A percentile compares a stretch with the other conserved stretches of the same genome.
Conservation (phyloP, 2,113 vertebrate genomes). For the Cynopterus brachyotis region DNA sequence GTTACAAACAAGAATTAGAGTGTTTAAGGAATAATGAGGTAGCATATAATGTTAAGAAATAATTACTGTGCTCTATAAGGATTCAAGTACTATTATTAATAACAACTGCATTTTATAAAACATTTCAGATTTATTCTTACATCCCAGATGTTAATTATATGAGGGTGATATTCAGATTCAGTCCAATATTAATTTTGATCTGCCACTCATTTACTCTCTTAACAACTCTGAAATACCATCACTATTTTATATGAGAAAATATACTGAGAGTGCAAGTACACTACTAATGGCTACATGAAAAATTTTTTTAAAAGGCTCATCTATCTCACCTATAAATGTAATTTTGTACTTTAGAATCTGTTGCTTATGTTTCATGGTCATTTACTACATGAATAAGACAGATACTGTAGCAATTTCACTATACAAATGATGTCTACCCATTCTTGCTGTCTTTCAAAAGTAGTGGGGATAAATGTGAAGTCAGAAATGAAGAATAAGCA, state of each 20-base stretch:
- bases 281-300: neutral
- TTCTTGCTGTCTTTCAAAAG: constrained; percentile 28
- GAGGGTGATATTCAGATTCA: neutral
- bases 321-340: neutral
- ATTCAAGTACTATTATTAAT: neutral
- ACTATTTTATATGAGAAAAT: neutral
- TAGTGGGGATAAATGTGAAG: neutral
- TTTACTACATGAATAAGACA: neutral
- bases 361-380: neutral
- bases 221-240: neutral
- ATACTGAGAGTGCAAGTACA: neutral
- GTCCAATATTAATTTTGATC: neutral
- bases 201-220: neutral
- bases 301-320: neutral
- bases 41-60: neutral
- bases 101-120: neutral
- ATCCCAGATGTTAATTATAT: neutral
- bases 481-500: neutral
- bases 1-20: neutral
- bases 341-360: constrained; percentile 12
- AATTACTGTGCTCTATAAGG: neutral
- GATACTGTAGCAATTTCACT: neutral
- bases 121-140: neutral
- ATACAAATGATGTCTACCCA: neutral
- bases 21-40: neutral